Conservation (phyloP, 2,888 invertebrate species). For the Ennomos erosarius region DNA sequence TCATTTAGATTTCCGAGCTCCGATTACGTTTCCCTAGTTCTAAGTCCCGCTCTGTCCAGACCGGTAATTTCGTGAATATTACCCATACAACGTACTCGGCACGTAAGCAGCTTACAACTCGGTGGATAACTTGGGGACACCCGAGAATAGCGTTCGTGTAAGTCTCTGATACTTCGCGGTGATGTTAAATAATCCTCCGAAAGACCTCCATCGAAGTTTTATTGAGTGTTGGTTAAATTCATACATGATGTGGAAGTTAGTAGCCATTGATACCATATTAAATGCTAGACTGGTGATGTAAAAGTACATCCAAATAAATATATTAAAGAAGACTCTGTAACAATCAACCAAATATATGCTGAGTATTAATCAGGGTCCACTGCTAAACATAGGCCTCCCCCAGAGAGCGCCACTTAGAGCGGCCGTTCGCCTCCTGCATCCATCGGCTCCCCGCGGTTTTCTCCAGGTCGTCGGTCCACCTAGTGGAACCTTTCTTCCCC, state of each 20-base stretch:
- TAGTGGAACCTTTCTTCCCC: too few species aligned
- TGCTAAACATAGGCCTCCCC: too few species aligned
- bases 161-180: constrained; percentile 52
- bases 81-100: constrained; percentile 56
- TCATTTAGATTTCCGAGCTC: neutral
- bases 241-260: constrained; percentile 5
- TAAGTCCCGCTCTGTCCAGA: constrained; percentile 52
- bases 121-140: constrained; percentile 67
- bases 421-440: too few species aligned
- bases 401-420: too few species aligned
- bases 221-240: constrained; percentile 13
- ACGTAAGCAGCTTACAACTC: constrained; percentile 78
- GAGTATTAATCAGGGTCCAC: neutral
- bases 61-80: constrained; percentile 77
- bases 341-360: too few species aligned
- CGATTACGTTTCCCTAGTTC: constrained; percentile 17
- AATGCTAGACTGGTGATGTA: neutral
- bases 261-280: neutral
- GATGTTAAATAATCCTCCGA: constrained; percentile 67
- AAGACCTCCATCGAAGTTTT: constrained; percentile 45
- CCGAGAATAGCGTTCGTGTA: constrained; percentile 26
- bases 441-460: too few species aligned
- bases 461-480: too few species aligned
- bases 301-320: too few species aligned
- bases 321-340: too few species aligned